phyloP scores from a whole-genome alignment of 2,113 vertebrate species.

The Poeciliopsis prolifica region DNA sequence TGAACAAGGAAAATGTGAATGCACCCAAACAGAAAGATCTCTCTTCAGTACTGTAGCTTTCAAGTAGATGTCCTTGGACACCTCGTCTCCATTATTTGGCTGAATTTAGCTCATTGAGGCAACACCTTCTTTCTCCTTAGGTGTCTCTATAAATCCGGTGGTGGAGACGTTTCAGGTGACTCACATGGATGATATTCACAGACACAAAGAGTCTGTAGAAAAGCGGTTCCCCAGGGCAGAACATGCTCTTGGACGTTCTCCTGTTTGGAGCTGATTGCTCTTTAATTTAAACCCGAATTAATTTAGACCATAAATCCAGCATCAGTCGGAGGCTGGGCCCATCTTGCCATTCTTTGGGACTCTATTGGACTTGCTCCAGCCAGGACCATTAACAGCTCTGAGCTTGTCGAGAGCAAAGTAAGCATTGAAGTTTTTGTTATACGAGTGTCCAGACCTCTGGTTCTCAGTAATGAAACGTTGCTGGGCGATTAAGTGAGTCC shows the following conservation, averaged over 20 bases:
- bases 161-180: background rate
- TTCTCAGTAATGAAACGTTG: conserved; percentile 19
- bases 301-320: background rate
- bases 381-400: background rate
- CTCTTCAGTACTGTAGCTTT: too few relatives aligned
- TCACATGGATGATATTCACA: background rate
- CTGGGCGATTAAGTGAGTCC: conserved; percentile 36
- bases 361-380: background rate
- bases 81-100: background rate
- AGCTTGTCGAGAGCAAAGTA: background rate
- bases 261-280: background rate
- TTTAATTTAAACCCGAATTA: background rate
- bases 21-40: too few relatives aligned
- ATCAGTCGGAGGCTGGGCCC: background rate
- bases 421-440: conserved; percentile 10
- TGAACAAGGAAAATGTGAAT: too few relatives aligned
- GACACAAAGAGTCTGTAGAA: background rate
- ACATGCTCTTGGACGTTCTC: background rate
- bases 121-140: background rate
- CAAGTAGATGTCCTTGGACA: too few relatives aligned
- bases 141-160: background rate
- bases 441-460: conserved; percentile 36
- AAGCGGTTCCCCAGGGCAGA: background rate
- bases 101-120: background rate
- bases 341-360: background rate